Percentiles rank a stretch among this genome's conserved stretches.
phyloP scores from a whole-genome alignment of 2,888 invertebrate genomes.

The Euplagia quadripunctaria region DNA sequence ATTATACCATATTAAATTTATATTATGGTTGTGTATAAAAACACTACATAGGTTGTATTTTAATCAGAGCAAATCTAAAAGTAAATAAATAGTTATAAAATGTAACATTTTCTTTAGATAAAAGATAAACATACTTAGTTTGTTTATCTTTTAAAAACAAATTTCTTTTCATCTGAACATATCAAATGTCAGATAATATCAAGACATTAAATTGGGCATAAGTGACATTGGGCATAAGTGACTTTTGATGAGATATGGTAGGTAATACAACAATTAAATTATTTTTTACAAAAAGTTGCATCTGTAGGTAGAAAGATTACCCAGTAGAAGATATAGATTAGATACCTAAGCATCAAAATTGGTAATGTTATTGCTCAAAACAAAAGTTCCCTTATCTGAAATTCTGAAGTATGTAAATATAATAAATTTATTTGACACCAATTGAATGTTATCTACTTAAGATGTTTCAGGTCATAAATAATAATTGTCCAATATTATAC shows the following conservation, averaged over 20 bases:
- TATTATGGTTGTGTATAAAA: too few species aligned
- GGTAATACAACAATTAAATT: not conserved
- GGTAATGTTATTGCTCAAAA: not conserved
- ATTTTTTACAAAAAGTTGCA: not conserved
- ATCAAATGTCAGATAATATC: slow-evolving; percentile 4
- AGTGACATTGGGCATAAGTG: not conserved
- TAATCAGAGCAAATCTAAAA: not conserved
- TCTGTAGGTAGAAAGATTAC: not conserved
- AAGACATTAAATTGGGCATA: not conserved
- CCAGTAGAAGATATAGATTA: not conserved
- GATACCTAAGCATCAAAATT: too few species aligned
- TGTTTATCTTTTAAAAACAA: not conserved
- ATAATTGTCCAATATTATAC: not conserved
- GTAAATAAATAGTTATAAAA: slow-evolving; percentile 1
- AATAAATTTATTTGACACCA: not conserved
- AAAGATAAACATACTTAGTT: not conserved
- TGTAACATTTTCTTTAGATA: not conserved
- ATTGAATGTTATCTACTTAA: not conserved
- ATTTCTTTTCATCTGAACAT: not conserved
- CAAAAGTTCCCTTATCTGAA: not conserved
- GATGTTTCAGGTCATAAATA: not conserved
- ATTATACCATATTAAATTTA: not conserved
- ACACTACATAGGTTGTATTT: too few species aligned
- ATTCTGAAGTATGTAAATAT: not conserved
- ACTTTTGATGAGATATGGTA: not conserved